Evolutionary conservation across 2,888 invertebrate genomes (phyloP).

Genomic region (Omphaloscelis lunosa): DNA sequence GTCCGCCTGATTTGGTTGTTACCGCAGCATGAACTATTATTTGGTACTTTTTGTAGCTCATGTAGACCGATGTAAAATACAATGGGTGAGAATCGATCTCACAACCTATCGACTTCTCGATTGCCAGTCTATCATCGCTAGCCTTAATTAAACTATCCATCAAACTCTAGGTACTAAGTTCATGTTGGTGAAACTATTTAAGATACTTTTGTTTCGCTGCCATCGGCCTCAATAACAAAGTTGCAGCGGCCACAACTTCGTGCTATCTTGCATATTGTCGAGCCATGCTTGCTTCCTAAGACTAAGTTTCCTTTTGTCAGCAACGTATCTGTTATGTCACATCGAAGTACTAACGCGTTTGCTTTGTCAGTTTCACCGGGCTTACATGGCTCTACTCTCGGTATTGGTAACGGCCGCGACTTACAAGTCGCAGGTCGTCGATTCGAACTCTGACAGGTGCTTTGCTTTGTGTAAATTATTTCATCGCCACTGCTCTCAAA

Average conservation of each 20-base stretch:
- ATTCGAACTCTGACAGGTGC: too few species aligned
- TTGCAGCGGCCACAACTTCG: constrained; percentile 64
- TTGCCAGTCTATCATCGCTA: constrained; percentile 5
- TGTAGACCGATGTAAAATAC: background rate
- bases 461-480: too few species aligned
- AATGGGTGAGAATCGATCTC: background rate
- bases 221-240: constrained; percentile 15
- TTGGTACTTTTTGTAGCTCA: background rate
- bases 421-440: too few species aligned
- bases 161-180: constrained; percentile 16
- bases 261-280: constrained; percentile 47
- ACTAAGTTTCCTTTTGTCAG: constrained; percentile 49
- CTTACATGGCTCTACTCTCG: background rate
- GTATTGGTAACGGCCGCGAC: too few species aligned
- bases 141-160: constrained; percentile 14
- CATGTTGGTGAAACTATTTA: constrained; percentile 23
- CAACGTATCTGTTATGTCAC: constrained; percentile 36
- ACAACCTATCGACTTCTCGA: constrained; percentile 1
- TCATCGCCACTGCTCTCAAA: too few species aligned
- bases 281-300: constrained; percentile 43
- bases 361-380: constrained; percentile 17
- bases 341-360: constrained; percentile 16
- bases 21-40: background rate
- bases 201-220: constrained; percentile 24
- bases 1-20: background rate